phyloP scores from a whole-genome alignment of 2,797 vertebrate genomes.

The Gobionotothen gibberifrons region DNA sequence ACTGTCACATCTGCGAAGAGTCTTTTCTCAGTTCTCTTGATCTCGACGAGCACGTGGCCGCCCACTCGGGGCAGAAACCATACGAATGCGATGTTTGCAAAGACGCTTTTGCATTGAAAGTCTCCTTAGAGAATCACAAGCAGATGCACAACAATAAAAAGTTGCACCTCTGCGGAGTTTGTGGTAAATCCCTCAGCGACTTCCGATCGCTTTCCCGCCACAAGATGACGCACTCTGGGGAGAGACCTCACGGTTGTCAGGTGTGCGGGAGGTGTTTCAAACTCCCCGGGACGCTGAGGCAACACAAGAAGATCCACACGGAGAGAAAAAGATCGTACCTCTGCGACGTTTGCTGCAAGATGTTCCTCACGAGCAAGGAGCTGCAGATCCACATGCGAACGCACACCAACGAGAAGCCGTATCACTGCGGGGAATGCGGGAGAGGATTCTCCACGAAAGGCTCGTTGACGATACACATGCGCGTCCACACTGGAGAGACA shows the following conservation, averaged over 20 bases:
- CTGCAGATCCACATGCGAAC: conserved; percentile 65
- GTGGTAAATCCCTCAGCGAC: conserved; percentile 66
- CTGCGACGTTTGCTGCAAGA: conserved; percentile 75
- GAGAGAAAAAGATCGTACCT: conserved; percentile 56
- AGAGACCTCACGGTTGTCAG: conserved; percentile 59
- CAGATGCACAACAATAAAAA: conserved; percentile 20
- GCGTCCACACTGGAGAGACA: conserved; percentile 66
- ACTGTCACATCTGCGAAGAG: conserved; percentile 41
- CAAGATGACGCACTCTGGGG: conserved; percentile 60
- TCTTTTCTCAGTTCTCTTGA: neutral
- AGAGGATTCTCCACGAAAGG: conserved; percentile 57
- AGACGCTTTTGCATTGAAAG: neutral
- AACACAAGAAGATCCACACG: conserved; percentile 70
- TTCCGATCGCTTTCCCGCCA: conserved; percentile 61
- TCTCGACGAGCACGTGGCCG: conserved; percentile 14
- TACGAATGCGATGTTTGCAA: conserved; percentile 20
- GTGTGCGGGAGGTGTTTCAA: conserved; percentile 62
- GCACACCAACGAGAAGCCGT: conserved; percentile 62
- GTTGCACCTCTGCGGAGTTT: conserved; percentile 58
- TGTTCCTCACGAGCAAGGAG: conserved; percentile 64
- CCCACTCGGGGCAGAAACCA: neutral
- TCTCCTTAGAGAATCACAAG: conserved; percentile 21
- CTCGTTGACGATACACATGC: conserved; percentile 43
- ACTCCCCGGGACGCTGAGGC: conserved; percentile 51
- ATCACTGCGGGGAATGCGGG: conserved; percentile 58